Conservation (phyloP, 2,113 vertebrate species). For the Todiramphus chloris region DNA sequence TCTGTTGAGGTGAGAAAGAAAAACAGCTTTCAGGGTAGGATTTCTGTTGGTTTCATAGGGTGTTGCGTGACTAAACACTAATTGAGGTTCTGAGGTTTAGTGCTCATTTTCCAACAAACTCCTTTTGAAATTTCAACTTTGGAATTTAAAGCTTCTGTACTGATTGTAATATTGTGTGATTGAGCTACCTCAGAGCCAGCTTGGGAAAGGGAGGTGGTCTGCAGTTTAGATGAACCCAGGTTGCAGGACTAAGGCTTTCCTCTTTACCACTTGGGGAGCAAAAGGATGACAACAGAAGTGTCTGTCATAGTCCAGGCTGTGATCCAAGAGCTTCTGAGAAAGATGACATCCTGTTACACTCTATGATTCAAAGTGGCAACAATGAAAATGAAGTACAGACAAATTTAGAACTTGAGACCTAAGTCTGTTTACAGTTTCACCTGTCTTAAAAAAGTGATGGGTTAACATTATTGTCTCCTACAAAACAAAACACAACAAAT, state of each 20-base stretch:
- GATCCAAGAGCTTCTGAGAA: not conserved
- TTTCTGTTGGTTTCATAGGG: not conserved
- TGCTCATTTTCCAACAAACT: not conserved
- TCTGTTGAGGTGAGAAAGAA: slow-evolving; percentile 33
- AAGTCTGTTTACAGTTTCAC: not conserved
- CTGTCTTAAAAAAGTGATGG: not conserved
- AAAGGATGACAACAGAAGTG: not conserved
- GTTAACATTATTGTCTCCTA: no score
- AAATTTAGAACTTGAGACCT: not conserved
- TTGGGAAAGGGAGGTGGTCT: not conserved
- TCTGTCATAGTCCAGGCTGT: not conserved
- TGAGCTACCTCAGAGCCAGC: not conserved
- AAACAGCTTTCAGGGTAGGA: not conserved
- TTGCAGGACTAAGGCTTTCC: not conserved
- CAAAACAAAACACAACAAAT: not conserved
- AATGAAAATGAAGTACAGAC: not conserved
- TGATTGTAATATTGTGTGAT: not conserved
- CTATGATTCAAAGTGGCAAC: not conserved
- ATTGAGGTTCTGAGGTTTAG: slow-evolving; percentile 15
- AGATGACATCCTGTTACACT: not conserved
- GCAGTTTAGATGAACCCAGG: not conserved
- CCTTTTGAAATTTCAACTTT: slow-evolving; percentile 17
- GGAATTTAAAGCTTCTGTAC: not conserved
- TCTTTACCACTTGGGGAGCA: not conserved
- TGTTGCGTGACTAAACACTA: slow-evolving; percentile 2